Evolutionary conservation across 2,113 vertebrate genomes (phyloP).

Genomic region (Ophthalmolycus amberensis): DNA sequence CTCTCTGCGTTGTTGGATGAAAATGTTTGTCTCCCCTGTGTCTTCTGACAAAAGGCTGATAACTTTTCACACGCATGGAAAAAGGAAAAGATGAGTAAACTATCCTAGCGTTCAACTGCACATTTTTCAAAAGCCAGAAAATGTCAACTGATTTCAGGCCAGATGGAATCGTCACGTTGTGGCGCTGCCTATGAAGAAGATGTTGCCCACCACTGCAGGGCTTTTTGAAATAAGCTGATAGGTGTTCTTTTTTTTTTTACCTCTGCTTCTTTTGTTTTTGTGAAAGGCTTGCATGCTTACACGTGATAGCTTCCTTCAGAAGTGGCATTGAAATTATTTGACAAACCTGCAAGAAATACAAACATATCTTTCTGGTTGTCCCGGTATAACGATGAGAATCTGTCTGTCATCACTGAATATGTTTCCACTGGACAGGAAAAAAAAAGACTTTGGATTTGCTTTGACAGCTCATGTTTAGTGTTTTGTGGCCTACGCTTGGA

Average conservation of each 20-base stretch:
- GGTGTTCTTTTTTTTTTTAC: constrained; percentile 1
- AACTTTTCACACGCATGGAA: constrained; percentile 1
- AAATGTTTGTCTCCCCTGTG: not conserved
- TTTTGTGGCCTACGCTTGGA: not conserved
- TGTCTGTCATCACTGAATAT: not conserved
- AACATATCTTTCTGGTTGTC: not conserved
- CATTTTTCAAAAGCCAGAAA: constrained; percentile 35
- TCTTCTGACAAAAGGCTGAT: not conserved
- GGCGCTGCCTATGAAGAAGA: constrained; percentile 19
- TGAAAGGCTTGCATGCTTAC: not conserved
- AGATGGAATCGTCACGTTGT: constrained; percentile 47
- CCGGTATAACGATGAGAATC: not conserved
- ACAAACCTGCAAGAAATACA: constrained; percentile 2
- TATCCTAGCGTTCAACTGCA: constrained; percentile 8
- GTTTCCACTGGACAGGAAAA: not conserved
- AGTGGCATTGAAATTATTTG: not conserved
- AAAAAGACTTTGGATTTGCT: not conserved
- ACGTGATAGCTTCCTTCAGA: constrained; percentile 9
- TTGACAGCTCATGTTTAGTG: constrained; percentile 11
- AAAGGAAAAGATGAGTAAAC: constrained; percentile 23
- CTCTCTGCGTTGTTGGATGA: not conserved
- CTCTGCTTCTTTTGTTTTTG: not conserved
- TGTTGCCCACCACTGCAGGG: no score
- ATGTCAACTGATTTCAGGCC: constrained; percentile 46
- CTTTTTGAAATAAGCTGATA: constrained; percentile 11